These are phyloP conservation scores for Chironomus riparius DNA, from an alignment of 2,888 invertebrate genomes.

Conservation along the genomic window DNA sequence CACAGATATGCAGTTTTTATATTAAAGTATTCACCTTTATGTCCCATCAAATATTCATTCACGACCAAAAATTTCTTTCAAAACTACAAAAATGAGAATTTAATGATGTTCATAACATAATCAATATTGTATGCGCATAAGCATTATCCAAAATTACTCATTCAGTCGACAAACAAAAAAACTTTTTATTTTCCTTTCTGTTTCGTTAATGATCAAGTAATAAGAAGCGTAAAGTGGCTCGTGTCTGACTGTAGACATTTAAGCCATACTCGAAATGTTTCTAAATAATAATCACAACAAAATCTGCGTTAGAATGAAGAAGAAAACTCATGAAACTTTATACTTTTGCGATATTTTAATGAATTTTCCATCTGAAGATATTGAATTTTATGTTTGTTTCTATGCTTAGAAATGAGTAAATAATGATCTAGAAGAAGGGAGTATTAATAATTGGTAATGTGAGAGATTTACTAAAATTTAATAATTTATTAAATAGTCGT, in stretches of 20 bases:
- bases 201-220: not conserved
- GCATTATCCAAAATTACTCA: not conserved
- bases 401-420: not conserved
- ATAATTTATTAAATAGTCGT: too few species aligned
- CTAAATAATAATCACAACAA: not conserved
- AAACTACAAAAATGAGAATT: too few species aligned
- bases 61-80: too few species aligned
- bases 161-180: not conserved
- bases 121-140: too few species aligned
- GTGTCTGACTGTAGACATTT: too few species aligned
- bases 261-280: not conserved
- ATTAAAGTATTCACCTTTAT: too few species aligned
- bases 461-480: not conserved
- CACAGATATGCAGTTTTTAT: too few species aligned
- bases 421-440: not conserved
- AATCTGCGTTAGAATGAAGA: not conserved
- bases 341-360: not conserved
- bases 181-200: not conserved
- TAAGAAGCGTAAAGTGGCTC: too few species aligned
- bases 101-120: too few species aligned
- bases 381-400: not conserved
- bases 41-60: too few species aligned
- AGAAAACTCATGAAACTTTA: not conserved
- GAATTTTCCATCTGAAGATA: not conserved
- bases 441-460: slow-evolving; percentile 20